Evolutionary conservation across 2,797 vertebrate species (phyloP).

Genomic region (Poeciliopsis paucimaculata): DNA sequence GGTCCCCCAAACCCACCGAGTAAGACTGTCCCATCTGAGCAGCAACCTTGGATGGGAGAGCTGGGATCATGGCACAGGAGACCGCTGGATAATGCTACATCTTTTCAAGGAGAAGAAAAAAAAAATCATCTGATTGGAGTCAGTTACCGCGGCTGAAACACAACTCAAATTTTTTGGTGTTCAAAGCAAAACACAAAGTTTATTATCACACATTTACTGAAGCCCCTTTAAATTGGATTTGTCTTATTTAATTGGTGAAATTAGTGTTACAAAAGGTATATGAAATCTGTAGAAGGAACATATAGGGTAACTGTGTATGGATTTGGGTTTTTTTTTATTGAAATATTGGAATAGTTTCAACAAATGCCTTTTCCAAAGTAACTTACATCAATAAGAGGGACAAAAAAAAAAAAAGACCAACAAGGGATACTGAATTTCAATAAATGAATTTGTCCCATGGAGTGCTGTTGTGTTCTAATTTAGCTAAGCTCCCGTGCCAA

Average conservation of each 20-base stretch:
- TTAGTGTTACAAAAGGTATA: background rate
- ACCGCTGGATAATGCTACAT: constrained; percentile 82
- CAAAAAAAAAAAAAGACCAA: background rate
- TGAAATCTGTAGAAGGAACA: background rate
- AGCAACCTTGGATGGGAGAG: constrained; percentile 75
- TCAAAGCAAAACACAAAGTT: background rate
- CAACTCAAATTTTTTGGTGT: background rate
- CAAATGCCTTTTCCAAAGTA: background rate
- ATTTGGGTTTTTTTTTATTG: background rate
- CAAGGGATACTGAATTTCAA: background rate
- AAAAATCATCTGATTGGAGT: background rate
- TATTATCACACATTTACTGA: background rate
- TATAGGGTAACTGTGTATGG: background rate
- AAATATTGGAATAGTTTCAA: background rate
- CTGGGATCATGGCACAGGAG: constrained; percentile 74
- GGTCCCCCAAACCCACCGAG: constrained; percentile 74
- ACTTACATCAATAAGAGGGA: background rate
- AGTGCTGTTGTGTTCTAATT: background rate
- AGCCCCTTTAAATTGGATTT: background rate
- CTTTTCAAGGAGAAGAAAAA: constrained; percentile 43
- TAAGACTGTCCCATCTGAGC: constrained; percentile 75
- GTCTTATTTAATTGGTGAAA: background rate
- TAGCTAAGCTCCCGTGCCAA: background rate
- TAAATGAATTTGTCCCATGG: background rate
- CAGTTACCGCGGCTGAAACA: background rate